Conservation (phyloP, 1,140 invertebrate species). For the Leptoteleia sp. region DNA sequence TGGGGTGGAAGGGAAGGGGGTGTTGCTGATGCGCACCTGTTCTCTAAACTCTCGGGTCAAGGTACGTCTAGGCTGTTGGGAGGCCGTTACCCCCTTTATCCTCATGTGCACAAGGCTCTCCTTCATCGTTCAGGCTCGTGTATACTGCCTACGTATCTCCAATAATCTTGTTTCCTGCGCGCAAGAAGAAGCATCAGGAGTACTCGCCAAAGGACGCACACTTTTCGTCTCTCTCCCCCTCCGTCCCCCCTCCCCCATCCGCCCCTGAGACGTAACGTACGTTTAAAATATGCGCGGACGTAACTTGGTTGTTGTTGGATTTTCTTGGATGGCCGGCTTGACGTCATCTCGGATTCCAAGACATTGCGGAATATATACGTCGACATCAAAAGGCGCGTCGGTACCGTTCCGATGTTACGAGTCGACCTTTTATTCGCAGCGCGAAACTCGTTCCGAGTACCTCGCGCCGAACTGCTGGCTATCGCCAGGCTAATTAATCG, state of each 20-base stretch:
- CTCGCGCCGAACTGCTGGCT: conserved; percentile 10
- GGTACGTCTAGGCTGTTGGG: conserved; percentile 78
- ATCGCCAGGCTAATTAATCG: conserved; percentile 54
- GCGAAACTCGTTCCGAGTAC: conserved; percentile 52
- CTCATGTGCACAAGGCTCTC: conserved; percentile 59
- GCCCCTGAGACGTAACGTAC: conserved; percentile 41
- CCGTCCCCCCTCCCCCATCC: neutral
- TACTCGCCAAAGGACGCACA: conserved; percentile 58
- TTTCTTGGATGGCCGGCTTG: conserved; percentile 52
- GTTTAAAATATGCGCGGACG: conserved; percentile 52
- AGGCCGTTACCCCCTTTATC: conserved; percentile 78
- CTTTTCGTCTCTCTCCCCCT: conserved; percentile 17
- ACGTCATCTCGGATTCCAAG: conserved; percentile 60
- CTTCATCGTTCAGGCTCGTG: conserved; percentile 55
- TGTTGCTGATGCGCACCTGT: conserved; percentile 77
- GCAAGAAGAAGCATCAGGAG: conserved; percentile 57
- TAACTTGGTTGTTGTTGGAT: conserved; percentile 60
- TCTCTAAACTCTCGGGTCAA: conserved; percentile 78
- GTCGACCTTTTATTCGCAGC: conserved; percentile 48
- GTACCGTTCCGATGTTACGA: conserved; percentile 49
- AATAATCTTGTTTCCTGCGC: conserved; percentile 71
- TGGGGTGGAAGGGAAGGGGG: too few relatives aligned
- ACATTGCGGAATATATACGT: conserved; percentile 55
- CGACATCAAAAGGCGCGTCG: conserved; percentile 57
- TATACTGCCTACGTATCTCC: conserved; percentile 68